These are phyloP conservation scores for Plebejus melissa DNA, from an alignment of 2,888 invertebrate genomes.

Conservation along the genomic window DNA sequence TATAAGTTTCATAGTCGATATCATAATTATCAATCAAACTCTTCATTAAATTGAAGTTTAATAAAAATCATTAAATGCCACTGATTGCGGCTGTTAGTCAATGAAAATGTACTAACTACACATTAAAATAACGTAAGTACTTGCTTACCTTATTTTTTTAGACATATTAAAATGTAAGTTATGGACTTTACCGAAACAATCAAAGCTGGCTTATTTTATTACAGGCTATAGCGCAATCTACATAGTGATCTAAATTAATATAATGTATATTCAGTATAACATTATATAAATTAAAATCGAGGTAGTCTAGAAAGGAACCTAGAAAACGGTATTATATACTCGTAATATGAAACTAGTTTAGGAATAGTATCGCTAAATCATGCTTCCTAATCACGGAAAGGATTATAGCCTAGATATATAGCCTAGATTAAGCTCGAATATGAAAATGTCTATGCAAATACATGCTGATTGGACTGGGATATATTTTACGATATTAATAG, in stretches of 20 bases:
- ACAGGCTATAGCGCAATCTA: background rate
- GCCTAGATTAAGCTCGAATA: slow-evolving; percentile 18
- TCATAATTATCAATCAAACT: too few relatives aligned
- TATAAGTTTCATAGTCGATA: too few relatives aligned
- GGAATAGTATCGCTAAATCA: background rate
- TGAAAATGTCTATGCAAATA: slow-evolving; percentile 23
- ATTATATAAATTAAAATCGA: background rate
- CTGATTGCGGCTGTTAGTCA: too few relatives aligned
- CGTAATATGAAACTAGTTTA: slow-evolving; percentile 21
- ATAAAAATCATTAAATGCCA: too few relatives aligned
- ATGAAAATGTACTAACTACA: too few relatives aligned
- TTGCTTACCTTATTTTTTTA: too few relatives aligned
- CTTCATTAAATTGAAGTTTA: too few relatives aligned
- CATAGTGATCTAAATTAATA: background rate
- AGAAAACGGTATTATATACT: background rate
- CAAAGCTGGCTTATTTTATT: background rate
- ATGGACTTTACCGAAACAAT: background rate
- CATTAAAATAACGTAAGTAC: too few relatives aligned
- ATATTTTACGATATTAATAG: slow-evolving; percentile 12
- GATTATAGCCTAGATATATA: slow-evolving; percentile 18
- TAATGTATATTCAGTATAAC: background rate
- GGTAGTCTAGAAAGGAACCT: background rate
- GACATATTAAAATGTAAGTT: background rate
- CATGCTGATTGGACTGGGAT: slow-evolving; percentile 9
- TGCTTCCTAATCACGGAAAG: slow-evolving; percentile 14